Percentiles rank a stretch among this genome's conserved stretches.
Evolutionary conservation across 2,888 invertebrate genomes (phyloP).

Genomic region (Cephus runcator): DNA sequence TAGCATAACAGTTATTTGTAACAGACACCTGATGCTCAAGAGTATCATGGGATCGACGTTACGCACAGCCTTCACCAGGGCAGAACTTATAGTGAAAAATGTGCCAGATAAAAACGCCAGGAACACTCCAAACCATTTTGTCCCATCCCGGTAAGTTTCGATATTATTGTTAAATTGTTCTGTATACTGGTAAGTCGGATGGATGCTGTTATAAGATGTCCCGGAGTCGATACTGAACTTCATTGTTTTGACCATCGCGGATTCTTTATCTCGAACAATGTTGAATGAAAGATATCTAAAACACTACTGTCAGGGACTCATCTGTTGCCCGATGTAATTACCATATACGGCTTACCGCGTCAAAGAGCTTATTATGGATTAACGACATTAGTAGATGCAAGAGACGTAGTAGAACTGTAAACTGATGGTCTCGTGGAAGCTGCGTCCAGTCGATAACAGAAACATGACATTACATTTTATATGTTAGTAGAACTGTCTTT

Average conservation of each 20-base stretch:
- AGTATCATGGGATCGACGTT: conserved; percentile 66
- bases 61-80: conserved; percentile 63
- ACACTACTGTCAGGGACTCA: conserved; percentile 26
- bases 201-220: conserved; percentile 58
- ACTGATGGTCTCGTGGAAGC: not conserved
- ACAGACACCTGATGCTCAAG: conserved; percentile 59
- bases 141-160: conserved; percentile 53
- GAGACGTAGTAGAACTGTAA: not conserved
- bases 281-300: conserved; percentile 13
- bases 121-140: conserved; percentile 62
- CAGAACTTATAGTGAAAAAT: conserved; percentile 66
- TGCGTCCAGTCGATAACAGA: not conserved
- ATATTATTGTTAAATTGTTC: conserved; percentile 58
- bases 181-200: conserved; percentile 54
- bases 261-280: not conserved
- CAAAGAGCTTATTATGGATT: conserved; percentile 43
- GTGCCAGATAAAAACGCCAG: conserved; percentile 66
- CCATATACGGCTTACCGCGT: conserved; percentile 35
- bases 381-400: conserved; percentile 18
- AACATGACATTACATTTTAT: not conserved
- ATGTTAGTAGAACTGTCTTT: not conserved
- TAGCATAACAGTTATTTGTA: conserved; percentile 62
- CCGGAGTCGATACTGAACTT: conserved; percentile 55
- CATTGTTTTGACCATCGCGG: conserved; percentile 35
- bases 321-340: conserved; percentile 35